These are phyloP conservation scores for Synergus japonicus DNA, from an alignment of 2,888 invertebrate genomes.

Conservation along the genomic window DNA sequence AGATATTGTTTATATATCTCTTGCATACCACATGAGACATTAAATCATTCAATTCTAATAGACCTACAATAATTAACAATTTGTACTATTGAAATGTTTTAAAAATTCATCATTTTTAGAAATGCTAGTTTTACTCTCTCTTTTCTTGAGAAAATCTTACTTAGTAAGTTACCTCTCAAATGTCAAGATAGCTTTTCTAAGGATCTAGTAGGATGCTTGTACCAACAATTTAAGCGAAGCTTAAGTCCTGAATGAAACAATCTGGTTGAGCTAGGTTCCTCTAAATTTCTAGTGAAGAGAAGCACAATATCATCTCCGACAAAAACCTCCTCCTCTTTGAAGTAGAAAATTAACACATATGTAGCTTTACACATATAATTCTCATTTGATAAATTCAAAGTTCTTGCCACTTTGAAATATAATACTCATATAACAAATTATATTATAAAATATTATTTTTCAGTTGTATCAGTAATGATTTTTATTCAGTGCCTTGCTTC, in stretches of 20 bases:
- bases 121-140: not conserved
- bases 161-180: not conserved
- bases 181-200: not conserved
- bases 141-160: not conserved
- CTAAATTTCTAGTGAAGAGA: slow-evolving; percentile 20
- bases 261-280: slow-evolving; percentile 10
- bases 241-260: slow-evolving; percentile 21
- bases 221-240: slow-evolving; percentile 13
- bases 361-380: no score
- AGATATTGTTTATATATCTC: not conserved
- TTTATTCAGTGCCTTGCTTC: no score
- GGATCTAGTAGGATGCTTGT: not conserved
- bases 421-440: no score
- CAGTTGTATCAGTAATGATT: no score
- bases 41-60: no score
- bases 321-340: not conserved
- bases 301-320: not conserved
- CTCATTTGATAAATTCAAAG: not conserved
- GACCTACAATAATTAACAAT: no score
- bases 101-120: no score
- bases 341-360: not conserved
- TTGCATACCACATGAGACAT: no score
- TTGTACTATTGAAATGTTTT: no score
- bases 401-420: no score
- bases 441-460: no score